phyloP scores from a whole-genome alignment of 2,888 invertebrate species.

The Acanthosepion lycidas region DNA sequence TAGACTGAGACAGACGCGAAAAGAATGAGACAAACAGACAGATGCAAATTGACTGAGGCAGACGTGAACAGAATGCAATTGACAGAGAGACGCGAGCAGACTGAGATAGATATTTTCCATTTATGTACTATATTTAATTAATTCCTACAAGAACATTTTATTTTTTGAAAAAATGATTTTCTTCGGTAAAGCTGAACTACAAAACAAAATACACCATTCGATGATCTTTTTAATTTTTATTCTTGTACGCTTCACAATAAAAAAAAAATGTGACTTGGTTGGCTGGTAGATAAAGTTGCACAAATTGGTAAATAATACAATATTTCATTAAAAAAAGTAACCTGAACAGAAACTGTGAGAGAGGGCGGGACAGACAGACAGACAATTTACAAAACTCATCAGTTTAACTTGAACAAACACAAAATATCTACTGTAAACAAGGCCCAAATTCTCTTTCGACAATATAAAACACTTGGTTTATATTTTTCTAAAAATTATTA shows the following conservation, averaged over 20 bases:
- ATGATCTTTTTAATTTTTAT: too few species aligned
- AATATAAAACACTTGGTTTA: not conserved
- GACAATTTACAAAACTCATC: not conserved
- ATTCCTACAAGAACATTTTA: not conserved
- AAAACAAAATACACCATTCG: not conserved
- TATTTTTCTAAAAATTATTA: not conserved
- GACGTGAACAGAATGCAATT: too few species aligned
- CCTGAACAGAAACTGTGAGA: not conserved
- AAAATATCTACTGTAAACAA: not conserved
- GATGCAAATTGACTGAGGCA: too few species aligned
- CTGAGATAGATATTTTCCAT: too few species aligned
- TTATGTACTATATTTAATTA: not conserved
- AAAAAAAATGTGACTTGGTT: not conserved
- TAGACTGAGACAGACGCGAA: too few species aligned
- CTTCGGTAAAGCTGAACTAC: not conserved
- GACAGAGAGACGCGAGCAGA: too few species aligned
- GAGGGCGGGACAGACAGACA: not conserved
- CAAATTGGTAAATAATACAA: not conserved
- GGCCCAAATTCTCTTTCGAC: not conserved
- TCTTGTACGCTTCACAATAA: not conserved
- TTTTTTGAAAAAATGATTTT: not conserved
- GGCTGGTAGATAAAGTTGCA: not conserved
- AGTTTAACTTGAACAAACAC: not conserved
- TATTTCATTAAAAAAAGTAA: not conserved
- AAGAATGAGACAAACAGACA: too few species aligned